A percentile compares a stretch with the other conserved stretches of the same genome.
Conservation (phyloP, 2,797 vertebrate genomes). For the Natrix natrix region DNA sequence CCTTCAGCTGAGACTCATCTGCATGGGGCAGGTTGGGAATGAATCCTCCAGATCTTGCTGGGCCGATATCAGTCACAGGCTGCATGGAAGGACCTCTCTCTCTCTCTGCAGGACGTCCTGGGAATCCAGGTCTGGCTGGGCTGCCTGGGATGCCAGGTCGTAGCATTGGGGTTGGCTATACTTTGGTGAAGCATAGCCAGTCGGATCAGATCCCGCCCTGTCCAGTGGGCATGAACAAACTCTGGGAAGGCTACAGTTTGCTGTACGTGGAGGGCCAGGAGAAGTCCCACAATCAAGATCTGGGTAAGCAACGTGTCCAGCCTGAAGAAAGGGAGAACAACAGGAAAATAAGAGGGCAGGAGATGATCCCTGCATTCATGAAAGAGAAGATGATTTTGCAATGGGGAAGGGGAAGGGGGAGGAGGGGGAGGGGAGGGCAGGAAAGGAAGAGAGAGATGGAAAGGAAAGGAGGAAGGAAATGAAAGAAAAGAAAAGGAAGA, state of each 20-base stretch:
- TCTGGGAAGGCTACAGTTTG: constrained; percentile 95
- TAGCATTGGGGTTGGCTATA: constrained; percentile 82
- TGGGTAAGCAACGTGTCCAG: constrained; percentile 73
- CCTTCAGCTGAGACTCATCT: not conserved
- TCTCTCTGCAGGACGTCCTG: constrained; percentile 75
- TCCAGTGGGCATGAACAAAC: constrained; percentile 84
- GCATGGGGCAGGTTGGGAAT: not conserved
- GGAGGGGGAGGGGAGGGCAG: not conserved
- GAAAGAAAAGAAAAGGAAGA: too few relatives aligned
- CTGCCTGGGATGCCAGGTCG: constrained; percentile 76
- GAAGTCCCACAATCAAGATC: constrained; percentile 94
- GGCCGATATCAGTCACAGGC: not conserved
- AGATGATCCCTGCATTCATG: not conserved
- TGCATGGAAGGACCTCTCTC: not conserved
- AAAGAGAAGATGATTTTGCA: not conserved
- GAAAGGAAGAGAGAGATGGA: rapidly evolving
- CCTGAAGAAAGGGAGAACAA: not conserved
- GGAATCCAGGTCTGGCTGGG: constrained; percentile 75
- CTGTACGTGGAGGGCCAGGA: constrained; percentile 90
- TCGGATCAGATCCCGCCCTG: constrained; percentile 85
- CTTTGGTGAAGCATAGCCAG: constrained; percentile 95
- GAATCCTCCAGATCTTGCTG: not conserved
- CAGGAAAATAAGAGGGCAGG: not conserved
- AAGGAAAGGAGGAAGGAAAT: too few relatives aligned
- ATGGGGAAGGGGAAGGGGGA: not conserved